Evolutionary conservation across 1,140 invertebrate genomes (phyloP).

Genomic region (Phocides pigmalion): DNA sequence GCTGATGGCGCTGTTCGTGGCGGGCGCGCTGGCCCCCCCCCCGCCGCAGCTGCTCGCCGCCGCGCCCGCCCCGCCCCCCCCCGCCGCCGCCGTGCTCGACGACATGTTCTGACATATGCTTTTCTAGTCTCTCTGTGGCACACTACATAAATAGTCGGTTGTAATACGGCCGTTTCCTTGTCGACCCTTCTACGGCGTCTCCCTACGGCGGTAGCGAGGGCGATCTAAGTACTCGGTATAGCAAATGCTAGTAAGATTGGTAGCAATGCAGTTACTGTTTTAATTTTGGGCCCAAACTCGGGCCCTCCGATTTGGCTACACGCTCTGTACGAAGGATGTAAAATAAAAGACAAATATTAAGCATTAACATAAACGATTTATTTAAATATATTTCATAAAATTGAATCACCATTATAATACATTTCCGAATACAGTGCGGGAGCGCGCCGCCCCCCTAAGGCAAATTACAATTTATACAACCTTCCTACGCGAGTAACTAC

Average conservation of each 20-base stretch:
- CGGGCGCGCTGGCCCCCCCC: slow-evolving; percentile 45
- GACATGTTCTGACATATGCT: slow-evolving; percentile 2
- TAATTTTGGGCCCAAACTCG: no score
- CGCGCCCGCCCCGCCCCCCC: neutral
- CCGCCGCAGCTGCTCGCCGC: slow-evolving; percentile 50
- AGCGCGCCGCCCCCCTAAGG: slow-evolving; percentile 15
- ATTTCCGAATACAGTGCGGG: slow-evolving; percentile 57
- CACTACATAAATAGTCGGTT: no score
- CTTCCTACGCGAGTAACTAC: neutral
- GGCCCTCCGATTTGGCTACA: no score
- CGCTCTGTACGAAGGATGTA: slow-evolving; percentile 2
- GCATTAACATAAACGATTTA: slow-evolving; percentile 79
- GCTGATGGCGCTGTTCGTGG: slow-evolving; percentile 59
- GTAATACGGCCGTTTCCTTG: no score
- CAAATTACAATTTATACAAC: slow-evolving; percentile 34
- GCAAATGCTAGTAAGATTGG: no score
- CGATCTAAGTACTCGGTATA: no score
- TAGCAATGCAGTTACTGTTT: no score
- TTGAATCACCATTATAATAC: slow-evolving; percentile 69
- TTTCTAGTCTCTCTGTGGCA: no score
- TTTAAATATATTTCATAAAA: slow-evolving; percentile 71
- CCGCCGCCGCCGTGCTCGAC: neutral
- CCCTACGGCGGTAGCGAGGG: no score
- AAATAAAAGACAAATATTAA: slow-evolving; percentile 53
- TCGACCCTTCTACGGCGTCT: no score